Evolutionary conservation across 2,888 invertebrate species (phyloP).

Genomic region (Lysandra coridon): DNA sequence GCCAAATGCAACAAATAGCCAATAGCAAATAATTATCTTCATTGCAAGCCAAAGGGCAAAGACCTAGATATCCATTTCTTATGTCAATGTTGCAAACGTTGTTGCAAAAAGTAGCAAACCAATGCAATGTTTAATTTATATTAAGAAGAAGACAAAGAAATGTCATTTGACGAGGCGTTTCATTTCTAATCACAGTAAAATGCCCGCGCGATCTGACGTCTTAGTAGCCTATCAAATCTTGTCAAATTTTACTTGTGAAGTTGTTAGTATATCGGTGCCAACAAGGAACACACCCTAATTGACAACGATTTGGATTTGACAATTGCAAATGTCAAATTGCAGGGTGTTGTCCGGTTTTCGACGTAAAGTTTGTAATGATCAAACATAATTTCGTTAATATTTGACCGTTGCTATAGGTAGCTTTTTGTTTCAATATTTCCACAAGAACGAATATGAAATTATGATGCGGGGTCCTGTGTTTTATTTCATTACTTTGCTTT

Average conservation of each 20-base stretch:
- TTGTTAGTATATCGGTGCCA: not conserved
- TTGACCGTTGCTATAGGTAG: conserved; percentile 53
- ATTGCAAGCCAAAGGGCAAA: too few relatives aligned
- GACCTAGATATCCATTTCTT: too few relatives aligned
- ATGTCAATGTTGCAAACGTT: too few relatives aligned
- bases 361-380: conserved; percentile 69
- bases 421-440: conserved; percentile 41
- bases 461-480: conserved; percentile 70
- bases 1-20: too few relatives aligned
- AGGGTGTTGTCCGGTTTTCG: conserved; percentile 71
- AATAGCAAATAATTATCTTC: too few relatives aligned
- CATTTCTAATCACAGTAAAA: not conserved
- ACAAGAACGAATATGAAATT: conserved; percentile 64
- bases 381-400: conserved; percentile 65
- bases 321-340: not conserved
- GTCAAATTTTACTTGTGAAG: not conserved
- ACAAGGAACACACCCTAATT: not conserved
- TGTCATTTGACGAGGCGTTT: not conserved
- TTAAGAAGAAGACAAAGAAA: not conserved
- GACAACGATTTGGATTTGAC: conserved; percentile 2
- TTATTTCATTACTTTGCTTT: conserved; percentile 72
- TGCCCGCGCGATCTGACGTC: not conserved
- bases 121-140: not conserved
- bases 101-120: not conserved
- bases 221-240: not conserved